Conservation (phyloP, 2,797 vertebrate species). For the Coccyzus lansbergi region DNA sequence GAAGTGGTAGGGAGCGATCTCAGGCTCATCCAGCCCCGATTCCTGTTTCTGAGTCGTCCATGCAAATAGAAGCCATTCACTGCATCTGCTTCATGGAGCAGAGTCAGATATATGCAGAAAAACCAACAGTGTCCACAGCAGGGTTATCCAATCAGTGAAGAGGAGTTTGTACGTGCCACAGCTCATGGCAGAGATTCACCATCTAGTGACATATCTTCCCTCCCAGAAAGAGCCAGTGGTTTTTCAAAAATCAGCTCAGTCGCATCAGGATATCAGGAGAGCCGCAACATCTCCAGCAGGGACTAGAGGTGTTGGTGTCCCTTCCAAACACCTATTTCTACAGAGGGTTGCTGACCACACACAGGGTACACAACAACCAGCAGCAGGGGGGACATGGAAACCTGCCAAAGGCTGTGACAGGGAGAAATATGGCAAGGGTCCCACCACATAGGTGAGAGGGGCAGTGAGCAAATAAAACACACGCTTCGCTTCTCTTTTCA, state of each 20-base stretch:
- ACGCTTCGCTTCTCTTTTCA: background rate
- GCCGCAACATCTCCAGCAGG: background rate
- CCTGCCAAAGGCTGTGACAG: too few relatives aligned
- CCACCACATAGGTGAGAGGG: background rate
- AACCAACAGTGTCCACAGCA: background rate
- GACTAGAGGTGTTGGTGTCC: background rate
- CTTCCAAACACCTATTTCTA: background rate
- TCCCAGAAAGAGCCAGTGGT: background rate
- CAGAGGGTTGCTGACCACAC: too few relatives aligned
- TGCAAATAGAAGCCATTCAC: background rate
- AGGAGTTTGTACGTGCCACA: background rate
- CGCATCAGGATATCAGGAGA: background rate
- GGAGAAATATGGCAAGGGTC: background rate
- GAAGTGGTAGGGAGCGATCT: background rate
- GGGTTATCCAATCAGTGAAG: background rate
- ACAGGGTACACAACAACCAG: fast-evolving
- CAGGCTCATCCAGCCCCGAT: background rate
- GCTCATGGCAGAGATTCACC: too few relatives aligned
- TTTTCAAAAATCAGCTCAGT: background rate
- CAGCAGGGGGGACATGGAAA: too few relatives aligned
- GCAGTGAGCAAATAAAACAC: background rate
- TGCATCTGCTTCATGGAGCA: background rate
- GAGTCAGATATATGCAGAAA: fast-evolving
- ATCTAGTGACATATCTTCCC: background rate
- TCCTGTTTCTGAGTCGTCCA: background rate